phyloP scores from a whole-genome alignment of 2,888 invertebrate species.

The Erebia epiphron region DNA sequence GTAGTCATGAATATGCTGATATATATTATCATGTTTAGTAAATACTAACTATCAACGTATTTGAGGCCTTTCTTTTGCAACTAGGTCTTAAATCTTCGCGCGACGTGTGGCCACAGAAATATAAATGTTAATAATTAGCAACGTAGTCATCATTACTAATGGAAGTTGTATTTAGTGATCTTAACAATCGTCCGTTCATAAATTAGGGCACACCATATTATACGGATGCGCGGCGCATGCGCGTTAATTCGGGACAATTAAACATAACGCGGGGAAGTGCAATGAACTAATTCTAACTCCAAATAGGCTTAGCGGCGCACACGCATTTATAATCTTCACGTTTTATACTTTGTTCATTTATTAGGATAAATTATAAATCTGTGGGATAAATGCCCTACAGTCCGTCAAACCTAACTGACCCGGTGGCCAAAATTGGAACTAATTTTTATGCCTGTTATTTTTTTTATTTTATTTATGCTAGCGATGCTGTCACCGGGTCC shows the following conservation, averaged over 20 bases:
- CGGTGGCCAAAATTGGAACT: no score
- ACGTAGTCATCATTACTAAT: neutral
- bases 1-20: no score
- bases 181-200: conserved; percentile 17
- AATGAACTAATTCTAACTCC: conserved; percentile 62
- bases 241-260: conserved; percentile 74
- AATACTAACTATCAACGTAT: no score
- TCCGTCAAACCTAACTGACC: no score
- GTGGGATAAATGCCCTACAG: no score
- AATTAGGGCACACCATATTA: conserved; percentile 24
- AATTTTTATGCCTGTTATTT: no score
- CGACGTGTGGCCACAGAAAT: neutral
- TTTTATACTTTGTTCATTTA: neutral
- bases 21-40: no score
- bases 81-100: neutral
- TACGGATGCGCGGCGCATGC: conserved; percentile 39
- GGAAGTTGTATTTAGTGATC: neutral
- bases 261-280: conserved; percentile 67
- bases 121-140: neutral
- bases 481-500: no score
- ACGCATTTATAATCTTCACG: conserved; percentile 1
- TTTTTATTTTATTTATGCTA: no score
- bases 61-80: no score
- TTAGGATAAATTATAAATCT: no score
- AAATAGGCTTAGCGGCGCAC: neutral